A percentile compares a stretch with the other conserved stretches of the same genome.
Evolutionary conservation across 2,888 invertebrate species (phyloP).

Genomic region (Spilarctia lutea): DNA sequence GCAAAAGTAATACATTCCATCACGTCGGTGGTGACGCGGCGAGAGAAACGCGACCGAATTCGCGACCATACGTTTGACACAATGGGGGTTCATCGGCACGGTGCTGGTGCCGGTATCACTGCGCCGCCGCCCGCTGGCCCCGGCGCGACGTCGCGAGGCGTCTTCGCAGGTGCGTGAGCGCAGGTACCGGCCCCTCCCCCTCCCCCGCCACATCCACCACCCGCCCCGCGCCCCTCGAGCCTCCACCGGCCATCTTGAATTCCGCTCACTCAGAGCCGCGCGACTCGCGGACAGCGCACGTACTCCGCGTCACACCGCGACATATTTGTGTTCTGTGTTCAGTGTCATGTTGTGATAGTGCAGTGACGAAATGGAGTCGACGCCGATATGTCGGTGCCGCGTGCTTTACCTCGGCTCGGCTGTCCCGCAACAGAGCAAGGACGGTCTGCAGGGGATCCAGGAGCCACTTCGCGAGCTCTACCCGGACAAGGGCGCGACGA

Average conservation of each 20-base stretch:
- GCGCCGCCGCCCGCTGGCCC: conserved; percentile 11
- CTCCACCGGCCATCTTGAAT: conserved; percentile 80
- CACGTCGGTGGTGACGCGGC: conserved; percentile 75
- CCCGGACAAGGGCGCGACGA: conserved; percentile 96
- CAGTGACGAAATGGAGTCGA: conserved; percentile 89
- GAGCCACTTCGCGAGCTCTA: conserved; percentile 98
- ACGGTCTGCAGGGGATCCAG: conserved; percentile 98
- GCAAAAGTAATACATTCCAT: conserved; percentile 77
- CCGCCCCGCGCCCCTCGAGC: conserved; percentile 43
- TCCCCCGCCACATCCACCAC: conserved; percentile 21
- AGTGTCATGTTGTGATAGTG: conserved; percentile 84
- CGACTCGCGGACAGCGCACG: conserved; percentile 79
- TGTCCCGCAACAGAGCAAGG: conserved; percentile 98
- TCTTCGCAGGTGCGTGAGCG: conserved; percentile 82
- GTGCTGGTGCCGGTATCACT: neutral
- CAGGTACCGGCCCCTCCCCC: conserved; percentile 66
- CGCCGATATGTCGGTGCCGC: conserved; percentile 98
- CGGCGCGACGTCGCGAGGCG: conserved; percentile 49
- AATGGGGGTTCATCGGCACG: conserved; percentile 83
- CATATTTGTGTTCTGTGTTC: conserved; percentile 71
- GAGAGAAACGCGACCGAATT: conserved; percentile 84
- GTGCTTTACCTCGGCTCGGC: conserved; percentile 98
- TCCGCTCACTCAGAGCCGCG: conserved; percentile 84
- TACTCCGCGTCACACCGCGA: conserved; percentile 59
- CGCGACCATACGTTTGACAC: conserved; percentile 82